These are phyloP conservation scores for Ophonus ardosiacus DNA, from an alignment of 2,888 invertebrate genomes.

Conservation along the genomic window DNA sequence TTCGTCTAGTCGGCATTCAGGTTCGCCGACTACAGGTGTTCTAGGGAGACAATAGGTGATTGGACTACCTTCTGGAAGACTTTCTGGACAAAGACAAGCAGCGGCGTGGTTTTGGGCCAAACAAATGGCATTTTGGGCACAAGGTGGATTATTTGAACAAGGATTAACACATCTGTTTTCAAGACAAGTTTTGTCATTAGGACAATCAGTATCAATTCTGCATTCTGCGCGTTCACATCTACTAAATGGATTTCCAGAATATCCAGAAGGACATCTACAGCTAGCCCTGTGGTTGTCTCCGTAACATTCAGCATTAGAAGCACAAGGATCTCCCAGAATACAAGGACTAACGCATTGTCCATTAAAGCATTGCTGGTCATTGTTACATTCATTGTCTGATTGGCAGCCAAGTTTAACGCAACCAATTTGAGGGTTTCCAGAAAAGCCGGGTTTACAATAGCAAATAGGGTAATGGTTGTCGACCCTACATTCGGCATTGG, in stretches of 20 bases:
- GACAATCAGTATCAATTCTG: conserved; percentile 87
- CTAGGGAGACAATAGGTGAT: conserved; percentile 84
- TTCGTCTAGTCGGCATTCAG: conserved; percentile 86
- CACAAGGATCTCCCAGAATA: conserved; percentile 87
- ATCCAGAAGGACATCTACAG: conserved; percentile 88
- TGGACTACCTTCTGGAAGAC: conserved; percentile 88
- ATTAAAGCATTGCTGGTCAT: conserved; percentile 89
- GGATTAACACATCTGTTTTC: conserved; percentile 88
- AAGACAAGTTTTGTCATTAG: conserved; percentile 85
- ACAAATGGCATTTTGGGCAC: conserved; percentile 90
- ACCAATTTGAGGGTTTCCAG: conserved; percentile 90
- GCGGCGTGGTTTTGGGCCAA: conserved; percentile 88
- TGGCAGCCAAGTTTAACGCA: conserved; percentile 91
- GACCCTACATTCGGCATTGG: conserved; percentile 89
- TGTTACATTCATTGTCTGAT: conserved; percentile 88
- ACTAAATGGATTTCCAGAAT: conserved; percentile 88
- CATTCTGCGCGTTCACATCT: conserved; percentile 89
- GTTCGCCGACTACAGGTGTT: conserved; percentile 76
- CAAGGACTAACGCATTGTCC: conserved; percentile 91
- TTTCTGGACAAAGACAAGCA: conserved; percentile 89
- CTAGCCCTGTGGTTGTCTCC: conserved; percentile 88
- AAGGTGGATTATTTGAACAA: conserved; percentile 84
- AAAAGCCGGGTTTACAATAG: conserved; percentile 88
- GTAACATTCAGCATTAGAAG: conserved; percentile 90
- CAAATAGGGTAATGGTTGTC: conserved; percentile 92